Conservation (phyloP, 2,113 vertebrate species). For the Excalfactoria chinensis region DNA sequence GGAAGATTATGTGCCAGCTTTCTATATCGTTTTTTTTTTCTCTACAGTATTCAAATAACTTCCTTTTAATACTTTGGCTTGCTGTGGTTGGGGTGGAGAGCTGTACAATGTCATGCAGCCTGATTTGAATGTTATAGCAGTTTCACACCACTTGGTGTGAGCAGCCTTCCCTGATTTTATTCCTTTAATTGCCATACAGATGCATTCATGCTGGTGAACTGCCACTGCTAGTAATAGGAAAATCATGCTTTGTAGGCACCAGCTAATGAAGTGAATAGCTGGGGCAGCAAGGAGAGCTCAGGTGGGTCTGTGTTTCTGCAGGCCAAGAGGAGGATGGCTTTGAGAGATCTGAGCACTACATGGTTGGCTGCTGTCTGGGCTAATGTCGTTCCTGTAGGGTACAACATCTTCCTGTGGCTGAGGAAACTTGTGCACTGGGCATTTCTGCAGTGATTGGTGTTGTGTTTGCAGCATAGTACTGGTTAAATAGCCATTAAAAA, state of each 20-base stretch:
- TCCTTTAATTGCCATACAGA: conserved; percentile 18
- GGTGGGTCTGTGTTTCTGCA: background rate
- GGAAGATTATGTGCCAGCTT: conserved; percentile 52
- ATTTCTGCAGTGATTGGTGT: background rate
- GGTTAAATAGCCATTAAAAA: background rate
- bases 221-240: background rate
- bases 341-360: background rate
- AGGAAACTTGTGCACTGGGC: background rate
- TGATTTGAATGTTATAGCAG: conserved; percentile 29
- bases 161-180: conserved; percentile 23
- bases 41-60: background rate
- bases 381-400: background rate
- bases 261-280: background rate
- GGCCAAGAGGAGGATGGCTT: background rate
- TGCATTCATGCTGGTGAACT: background rate
- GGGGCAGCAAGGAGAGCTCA: background rate
- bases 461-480: background rate
- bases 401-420: fast-evolving
- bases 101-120: background rate
- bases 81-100: background rate
- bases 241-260: background rate
- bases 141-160: background rate
- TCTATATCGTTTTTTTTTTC: background rate
- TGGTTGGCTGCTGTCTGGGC: background rate
- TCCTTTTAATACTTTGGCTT: conserved; percentile 27